These are phyloP conservation scores for Lissocephala sabroskyi DNA, from an alignment of 2,888 invertebrate species.

Conservation along the genomic window DNA sequence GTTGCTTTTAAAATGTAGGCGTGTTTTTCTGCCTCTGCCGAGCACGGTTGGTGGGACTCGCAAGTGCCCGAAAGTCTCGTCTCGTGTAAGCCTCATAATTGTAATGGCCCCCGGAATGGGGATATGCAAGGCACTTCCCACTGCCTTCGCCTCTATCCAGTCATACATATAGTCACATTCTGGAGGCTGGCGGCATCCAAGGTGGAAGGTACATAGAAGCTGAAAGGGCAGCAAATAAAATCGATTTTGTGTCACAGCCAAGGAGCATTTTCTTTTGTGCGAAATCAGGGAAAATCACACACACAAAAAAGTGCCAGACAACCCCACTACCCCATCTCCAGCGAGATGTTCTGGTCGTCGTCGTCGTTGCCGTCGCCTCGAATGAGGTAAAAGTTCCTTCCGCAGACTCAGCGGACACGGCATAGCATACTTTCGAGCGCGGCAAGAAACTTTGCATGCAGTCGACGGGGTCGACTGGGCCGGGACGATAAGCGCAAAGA, in stretches of 20 bases:
- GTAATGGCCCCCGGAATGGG: no score
- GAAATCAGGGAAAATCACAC: conserved; percentile 20
- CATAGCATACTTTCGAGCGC: conserved; percentile 31
- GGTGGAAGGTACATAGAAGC: conserved; percentile 11
- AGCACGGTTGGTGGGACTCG: not conserved
- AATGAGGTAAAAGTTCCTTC: conserved; percentile 44
- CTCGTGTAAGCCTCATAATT: conserved; percentile 41
- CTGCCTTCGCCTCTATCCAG: no score
- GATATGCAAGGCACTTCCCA: no score
- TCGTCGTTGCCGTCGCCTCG: conserved; percentile 5
- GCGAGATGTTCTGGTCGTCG: not conserved
- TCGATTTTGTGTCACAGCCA: conserved; percentile 62
- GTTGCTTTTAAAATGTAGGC: conserved; percentile 68
- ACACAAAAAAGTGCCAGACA: conserved; percentile 12
- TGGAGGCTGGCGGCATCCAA: no score
- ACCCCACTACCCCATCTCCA: not conserved
- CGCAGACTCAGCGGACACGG: conserved; percentile 8
- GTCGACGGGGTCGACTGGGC: conserved; percentile 1
- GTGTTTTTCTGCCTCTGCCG: conserved; percentile 35
- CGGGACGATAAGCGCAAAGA: not conserved
- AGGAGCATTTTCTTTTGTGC: not conserved
- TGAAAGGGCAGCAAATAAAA: conserved; percentile 36
- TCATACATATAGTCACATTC: no score
- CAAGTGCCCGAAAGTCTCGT: no score
- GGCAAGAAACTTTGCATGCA: conserved; percentile 54